Base-by-base conservation (phyloP, 1,140 invertebrate species). In the Drosophila kurseongensis region DNA sequence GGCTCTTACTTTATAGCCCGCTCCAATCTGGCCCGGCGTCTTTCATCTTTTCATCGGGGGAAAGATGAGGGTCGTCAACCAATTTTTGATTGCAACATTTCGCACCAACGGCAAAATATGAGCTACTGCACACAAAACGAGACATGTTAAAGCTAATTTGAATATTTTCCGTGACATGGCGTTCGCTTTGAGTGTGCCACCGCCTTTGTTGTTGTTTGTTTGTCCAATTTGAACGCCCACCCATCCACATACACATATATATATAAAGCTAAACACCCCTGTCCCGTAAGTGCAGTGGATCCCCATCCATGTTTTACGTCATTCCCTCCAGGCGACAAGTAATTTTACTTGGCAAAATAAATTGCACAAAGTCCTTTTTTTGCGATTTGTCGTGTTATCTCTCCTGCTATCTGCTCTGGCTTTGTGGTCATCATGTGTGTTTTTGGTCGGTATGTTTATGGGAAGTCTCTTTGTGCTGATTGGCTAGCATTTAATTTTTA, bases 161-260 rank as follows among this genome's bases (percentile, higher is more conserved):
- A 78, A 91, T 91, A 91, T 92, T 90, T 90, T 86, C 54, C 86
- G 75, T 91, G 90, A 92, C 90, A 83, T 86, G 81, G 75, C 79
- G 63, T 76, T 85, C 82, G 78, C 81, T 85, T 85, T 85, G 83
- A 88, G 66, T 75, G 66, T 72, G 58, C 52, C 57, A 65, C 32
- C 63, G 47, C 48, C 75, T 75, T 73, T 73, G 73, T 73, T 60
- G 75, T 75, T 62, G 48, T 42, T 75, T 62, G 48, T 42, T 74
- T 65, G 76, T 90, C 76, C 81, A 81, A 81, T 90, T 80, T 76
- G 44, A 79, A 35, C 59, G 23, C 35, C 13, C 40, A 36, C 42
- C 51, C n/a, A 23, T 12, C 7, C 23, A 18, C 36, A 44, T 35
- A 18, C 7, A 62, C 16, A 6, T n/a, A 51, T 48, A 27, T 40